Evolutionary conservation across 2,888 invertebrate genomes (phyloP).

Genomic region (Exocentrus adspersus): DNA sequence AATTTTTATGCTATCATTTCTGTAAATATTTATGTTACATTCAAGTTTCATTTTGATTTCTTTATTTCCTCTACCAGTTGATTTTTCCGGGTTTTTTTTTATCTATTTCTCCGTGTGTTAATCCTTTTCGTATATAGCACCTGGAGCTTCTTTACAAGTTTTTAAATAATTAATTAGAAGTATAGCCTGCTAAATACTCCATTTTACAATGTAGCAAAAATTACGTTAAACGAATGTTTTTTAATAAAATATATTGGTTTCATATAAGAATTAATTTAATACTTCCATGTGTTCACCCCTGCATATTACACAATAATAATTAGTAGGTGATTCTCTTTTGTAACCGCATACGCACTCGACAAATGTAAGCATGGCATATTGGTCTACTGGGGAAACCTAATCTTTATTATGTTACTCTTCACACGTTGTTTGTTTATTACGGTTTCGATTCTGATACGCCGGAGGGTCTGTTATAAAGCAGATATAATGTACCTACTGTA

Average conservation of each 20-base stretch:
- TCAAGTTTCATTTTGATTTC: too few relatives aligned
- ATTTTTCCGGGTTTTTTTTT: too few relatives aligned
- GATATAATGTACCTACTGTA: constrained; percentile 29
- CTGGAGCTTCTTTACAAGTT: too few relatives aligned
- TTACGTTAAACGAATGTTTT: too few relatives aligned
- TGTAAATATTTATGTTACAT: too few relatives aligned
- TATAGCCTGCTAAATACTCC: too few relatives aligned
- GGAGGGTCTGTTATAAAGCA: constrained; percentile 33
- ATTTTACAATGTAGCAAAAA: too few relatives aligned
- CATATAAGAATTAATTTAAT: neutral
- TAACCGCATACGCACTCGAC: neutral
- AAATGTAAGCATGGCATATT: constrained; percentile 7
- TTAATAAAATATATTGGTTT: neutral
- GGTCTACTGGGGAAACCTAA: constrained; percentile 16
- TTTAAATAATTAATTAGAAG: too few relatives aligned
- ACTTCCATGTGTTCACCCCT: neutral
- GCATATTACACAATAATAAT: constrained; percentile 1
- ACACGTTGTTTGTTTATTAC: constrained; percentile 20
- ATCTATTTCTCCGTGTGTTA: too few relatives aligned
- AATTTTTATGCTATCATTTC: too few relatives aligned
- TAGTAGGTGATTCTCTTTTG: constrained; percentile 4
- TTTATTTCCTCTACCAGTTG: too few relatives aligned
- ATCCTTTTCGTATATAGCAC: too few relatives aligned
- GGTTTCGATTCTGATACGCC: constrained; percentile 11
- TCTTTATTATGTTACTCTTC: constrained; percentile 24